Conservation (phyloP, 2,113 vertebrate species). For the Xenotilapia flavipinnis region DNA sequence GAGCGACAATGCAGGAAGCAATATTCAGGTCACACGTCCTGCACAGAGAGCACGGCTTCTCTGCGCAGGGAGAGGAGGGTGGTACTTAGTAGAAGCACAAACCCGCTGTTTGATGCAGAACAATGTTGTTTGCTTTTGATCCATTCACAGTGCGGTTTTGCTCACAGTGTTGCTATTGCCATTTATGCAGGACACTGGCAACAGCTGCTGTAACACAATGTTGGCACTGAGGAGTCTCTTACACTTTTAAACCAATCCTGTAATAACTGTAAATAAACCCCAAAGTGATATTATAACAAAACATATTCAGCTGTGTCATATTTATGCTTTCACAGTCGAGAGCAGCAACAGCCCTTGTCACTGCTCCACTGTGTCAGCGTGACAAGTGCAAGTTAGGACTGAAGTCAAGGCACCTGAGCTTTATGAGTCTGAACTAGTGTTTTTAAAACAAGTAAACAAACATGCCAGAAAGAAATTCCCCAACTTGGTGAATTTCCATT, state of each 20-base stretch:
- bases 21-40: slow-evolving; percentile 50
- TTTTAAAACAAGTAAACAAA: not conserved
- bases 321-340: not conserved
- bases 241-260: not conserved
- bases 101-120: not conserved
- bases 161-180: not conserved
- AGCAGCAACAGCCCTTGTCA: not conserved
- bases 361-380: not conserved
- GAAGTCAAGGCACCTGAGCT: not conserved
- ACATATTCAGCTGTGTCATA: not conserved
- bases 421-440: not conserved
- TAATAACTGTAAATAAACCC: not conserved
- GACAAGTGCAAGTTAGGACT: not conserved
- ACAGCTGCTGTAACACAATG: not conserved
- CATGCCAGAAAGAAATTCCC: not conserved
- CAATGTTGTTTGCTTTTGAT: not conserved
- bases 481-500: not conserved
- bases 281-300: not conserved
- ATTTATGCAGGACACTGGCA: not conserved
- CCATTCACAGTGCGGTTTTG: not conserved
- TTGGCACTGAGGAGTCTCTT: not conserved
- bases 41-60: not conserved
- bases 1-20: slow-evolving; percentile 43
- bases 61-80: not conserved
- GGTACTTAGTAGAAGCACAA: not conserved